A percentile compares a stretch with the other conserved stretches of the same genome.
Evolutionary conservation across 2,888 invertebrate genomes (phyloP).

Genomic region (Schizaphis graminum): DNA sequence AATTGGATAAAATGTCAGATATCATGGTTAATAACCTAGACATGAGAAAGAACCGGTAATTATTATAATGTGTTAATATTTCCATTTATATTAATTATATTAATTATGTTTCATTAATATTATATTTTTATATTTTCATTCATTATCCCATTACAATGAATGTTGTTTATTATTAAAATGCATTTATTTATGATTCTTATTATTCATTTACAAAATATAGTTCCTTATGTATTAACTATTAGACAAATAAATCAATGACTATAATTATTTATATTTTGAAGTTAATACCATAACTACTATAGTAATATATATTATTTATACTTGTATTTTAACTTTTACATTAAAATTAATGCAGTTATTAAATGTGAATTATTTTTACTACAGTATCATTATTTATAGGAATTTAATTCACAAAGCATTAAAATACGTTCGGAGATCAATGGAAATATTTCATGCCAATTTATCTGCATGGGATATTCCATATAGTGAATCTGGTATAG

Average conservation of each 20-base stretch:
- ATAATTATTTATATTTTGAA: neutral
- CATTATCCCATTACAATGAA: neutral
- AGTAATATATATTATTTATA: neutral
- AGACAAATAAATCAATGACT: neutral
- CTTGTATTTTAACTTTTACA: neutral
- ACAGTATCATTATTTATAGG: constrained; percentile 26
- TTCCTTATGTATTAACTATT: neutral
- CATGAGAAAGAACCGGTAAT: constrained; percentile 38
- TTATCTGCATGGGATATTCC: constrained; percentile 57
- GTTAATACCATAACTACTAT: neutral
- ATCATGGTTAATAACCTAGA: constrained; percentile 70
- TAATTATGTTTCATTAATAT: neutral
- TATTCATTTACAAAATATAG: neutral
- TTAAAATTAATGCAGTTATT: neutral
- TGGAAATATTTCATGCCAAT: constrained; percentile 29
- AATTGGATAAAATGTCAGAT: constrained; percentile 77
- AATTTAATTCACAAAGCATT: constrained; percentile 46
- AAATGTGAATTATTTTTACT: neutral
- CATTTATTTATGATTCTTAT: neutral
- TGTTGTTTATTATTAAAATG: neutral
- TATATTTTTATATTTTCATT: constrained; percentile 11
- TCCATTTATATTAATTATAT: neutral
- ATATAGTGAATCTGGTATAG: constrained; percentile 6
- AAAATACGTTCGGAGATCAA: neutral
- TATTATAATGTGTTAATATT: neutral